Percentiles rank a stretch among this genome's conserved stretches.
phyloP scores from a whole-genome alignment of 1,140 invertebrate species.

The Eulimnadia texana region DNA sequence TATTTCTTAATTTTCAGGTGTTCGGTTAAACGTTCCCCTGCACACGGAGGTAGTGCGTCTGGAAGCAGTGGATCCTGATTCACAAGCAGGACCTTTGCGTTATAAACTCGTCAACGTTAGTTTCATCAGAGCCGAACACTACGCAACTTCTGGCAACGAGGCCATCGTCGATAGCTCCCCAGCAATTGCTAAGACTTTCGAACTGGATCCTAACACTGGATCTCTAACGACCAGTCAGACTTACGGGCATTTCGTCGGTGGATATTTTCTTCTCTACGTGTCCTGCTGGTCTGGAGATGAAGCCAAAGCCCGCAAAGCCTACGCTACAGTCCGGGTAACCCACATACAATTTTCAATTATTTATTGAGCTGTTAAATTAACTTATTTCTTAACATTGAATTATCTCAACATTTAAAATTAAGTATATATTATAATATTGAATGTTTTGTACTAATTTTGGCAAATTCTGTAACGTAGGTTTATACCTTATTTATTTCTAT shows the following conservation, averaged over 20 bases:
- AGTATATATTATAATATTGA: no score
- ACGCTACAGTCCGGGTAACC: slow-evolving; percentile 4
- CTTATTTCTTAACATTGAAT: not conserved
- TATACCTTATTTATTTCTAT: no score
- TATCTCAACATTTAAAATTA: no score
- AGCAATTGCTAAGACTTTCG: slow-evolving; percentile 18
- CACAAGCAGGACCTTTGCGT: slow-evolving; percentile 43
- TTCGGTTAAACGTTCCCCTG: slow-evolving; percentile 55
- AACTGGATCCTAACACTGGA: slow-evolving; percentile 14
- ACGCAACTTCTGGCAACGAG: slow-evolving; percentile 26
- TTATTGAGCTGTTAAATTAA: not conserved
- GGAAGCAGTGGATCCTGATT: slow-evolving; percentile 49
- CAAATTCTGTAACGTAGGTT: no score
- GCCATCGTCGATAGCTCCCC: slow-evolving; percentile 8
- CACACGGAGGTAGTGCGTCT: slow-evolving; percentile 51
- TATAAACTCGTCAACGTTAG: slow-evolving; percentile 47
- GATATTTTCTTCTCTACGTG: slow-evolving; percentile 13
- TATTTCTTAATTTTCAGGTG: slow-evolving; percentile 30
- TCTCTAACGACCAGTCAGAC: slow-evolving; percentile 4
- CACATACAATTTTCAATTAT: not conserved
- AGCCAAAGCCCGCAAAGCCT: not conserved
- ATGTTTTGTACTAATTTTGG: no score
- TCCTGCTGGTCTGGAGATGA: slow-evolving; percentile 4
- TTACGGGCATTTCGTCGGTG: slow-evolving; percentile 12
- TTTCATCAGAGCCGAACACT: slow-evolving; percentile 42